Conservation (phyloP, 2,888 invertebrate genomes). For the Andrena haemorrhoa region DNA sequence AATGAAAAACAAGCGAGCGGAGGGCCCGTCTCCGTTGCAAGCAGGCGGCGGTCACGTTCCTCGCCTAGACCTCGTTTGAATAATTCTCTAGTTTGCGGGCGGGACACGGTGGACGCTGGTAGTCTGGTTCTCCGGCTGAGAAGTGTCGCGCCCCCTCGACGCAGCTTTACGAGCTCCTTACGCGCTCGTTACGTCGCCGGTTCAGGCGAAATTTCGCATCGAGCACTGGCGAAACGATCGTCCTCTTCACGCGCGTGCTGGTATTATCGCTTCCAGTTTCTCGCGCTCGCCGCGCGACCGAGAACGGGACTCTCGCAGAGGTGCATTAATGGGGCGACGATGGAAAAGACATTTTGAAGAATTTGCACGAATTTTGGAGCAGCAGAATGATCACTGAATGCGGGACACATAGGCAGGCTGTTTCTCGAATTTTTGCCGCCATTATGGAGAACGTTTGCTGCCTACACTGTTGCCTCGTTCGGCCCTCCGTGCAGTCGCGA, state of each 20-base stretch:
- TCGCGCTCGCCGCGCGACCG: not conserved
- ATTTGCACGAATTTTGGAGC: not conserved
- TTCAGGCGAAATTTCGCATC: not conserved
- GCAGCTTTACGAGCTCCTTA: slow-evolving; percentile 12
- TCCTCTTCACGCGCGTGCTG: not conserved
- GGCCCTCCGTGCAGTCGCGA: not conserved
- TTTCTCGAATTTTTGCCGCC: not conserved
- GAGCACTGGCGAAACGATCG: not conserved
- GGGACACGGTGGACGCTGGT: slow-evolving; percentile 23
- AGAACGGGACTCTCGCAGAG: not conserved
- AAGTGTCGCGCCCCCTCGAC: slow-evolving; percentile 21
- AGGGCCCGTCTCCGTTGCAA: not conserved
- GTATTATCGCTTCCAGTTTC: not conserved
- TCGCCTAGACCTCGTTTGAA: slow-evolving; percentile 46
- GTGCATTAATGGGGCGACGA: not conserved
- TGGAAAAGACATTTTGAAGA: not conserved
- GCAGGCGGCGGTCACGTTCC: slow-evolving; percentile 30
- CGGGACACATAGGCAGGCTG: not conserved
- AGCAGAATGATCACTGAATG: not conserved
- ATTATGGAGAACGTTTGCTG: slow-evolving; percentile 7
- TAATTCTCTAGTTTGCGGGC: slow-evolving; percentile 51
- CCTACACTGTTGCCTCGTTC: slow-evolving; percentile 24
- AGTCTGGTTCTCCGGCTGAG: slow-evolving; percentile 27
- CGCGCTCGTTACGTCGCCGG: not conserved
- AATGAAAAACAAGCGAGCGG: no score